Evolutionary conservation across 1,140 invertebrate species (phyloP).

Genomic region (Leptinotarsa defecta): DNA sequence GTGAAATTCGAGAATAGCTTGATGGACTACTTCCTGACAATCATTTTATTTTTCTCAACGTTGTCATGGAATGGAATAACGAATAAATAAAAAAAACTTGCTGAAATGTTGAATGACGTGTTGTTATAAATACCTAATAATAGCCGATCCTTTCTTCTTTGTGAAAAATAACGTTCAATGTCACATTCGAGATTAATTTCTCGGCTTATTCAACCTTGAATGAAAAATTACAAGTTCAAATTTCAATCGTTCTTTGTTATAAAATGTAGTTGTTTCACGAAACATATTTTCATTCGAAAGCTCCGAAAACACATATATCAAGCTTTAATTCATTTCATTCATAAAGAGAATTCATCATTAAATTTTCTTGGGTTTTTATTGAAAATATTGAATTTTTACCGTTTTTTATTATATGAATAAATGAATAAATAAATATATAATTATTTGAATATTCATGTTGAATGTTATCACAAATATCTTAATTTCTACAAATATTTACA

Average conservation of each 20-base stretch:
- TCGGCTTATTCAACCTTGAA: constrained; percentile 25
- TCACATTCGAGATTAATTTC: constrained; percentile 26
- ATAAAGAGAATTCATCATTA: too few relatives aligned
- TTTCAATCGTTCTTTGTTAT: constrained; percentile 21
- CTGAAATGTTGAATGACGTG: constrained; percentile 23
- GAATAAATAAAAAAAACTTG: constrained; percentile 14
- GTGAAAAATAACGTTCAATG: constrained; percentile 24
- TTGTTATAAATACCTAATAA: constrained; percentile 26
- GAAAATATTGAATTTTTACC: too few relatives aligned
- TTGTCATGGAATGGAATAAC: background rate
- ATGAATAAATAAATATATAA: too few relatives aligned
- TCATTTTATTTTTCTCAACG: background rate
- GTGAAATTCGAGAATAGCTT: background rate
- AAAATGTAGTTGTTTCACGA: background rate
- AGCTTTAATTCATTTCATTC: too few relatives aligned
- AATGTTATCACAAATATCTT: too few relatives aligned
- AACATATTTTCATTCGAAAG: background rate
- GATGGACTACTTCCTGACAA: background rate
- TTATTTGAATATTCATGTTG: too few relatives aligned
- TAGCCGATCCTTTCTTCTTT: constrained; percentile 27
- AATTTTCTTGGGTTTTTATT: too few relatives aligned
- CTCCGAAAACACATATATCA: background rate
- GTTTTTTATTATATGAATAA: too few relatives aligned
- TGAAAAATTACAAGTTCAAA: constrained; percentile 26
- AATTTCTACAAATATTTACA: too few relatives aligned